phyloP scores from a whole-genome alignment of 1,140 invertebrate genomes.

The Micrasema longulum region DNA sequence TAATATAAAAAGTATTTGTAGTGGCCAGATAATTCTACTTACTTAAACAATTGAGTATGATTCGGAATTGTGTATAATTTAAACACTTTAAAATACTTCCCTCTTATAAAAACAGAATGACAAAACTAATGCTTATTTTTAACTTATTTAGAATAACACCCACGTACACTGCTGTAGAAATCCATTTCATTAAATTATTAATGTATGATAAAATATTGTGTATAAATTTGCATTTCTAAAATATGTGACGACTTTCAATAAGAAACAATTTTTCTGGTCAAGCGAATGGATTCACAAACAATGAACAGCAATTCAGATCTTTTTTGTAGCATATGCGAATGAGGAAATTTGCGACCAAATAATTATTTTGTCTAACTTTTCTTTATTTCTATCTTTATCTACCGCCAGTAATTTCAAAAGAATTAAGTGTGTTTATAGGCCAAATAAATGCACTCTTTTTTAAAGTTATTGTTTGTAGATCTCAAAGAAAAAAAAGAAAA shows the following conservation, averaged over 20 bases:
- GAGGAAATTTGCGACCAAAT: too few species aligned
- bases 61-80: slow-evolving; percentile 1
- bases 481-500: too few species aligned
- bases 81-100: slow-evolving; percentile 3
- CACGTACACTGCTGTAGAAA: too few species aligned
- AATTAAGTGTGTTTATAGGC: too few species aligned
- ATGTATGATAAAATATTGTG: slow-evolving; percentile 1
- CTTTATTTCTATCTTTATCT: too few species aligned
- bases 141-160: slow-evolving; percentile 9
- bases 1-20: slow-evolving; percentile 6
- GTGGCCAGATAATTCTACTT: slow-evolving; percentile 2
- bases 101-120: background rate
- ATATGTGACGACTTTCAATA: slow-evolving; percentile 45
- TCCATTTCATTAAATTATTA: too few species aligned
- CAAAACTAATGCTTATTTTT: slow-evolving; percentile 7
- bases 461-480: too few species aligned
- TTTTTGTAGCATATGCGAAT: too few species aligned
- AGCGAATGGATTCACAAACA: background rate
- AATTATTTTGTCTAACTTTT: too few species aligned
- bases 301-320: too few species aligned
- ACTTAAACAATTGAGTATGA: slow-evolving; percentile 14
- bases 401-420: too few species aligned
- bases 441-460: too few species aligned
- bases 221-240: slow-evolving; percentile 18
- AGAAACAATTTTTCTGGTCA: slow-evolving; percentile 31